These are phyloP conservation scores for Psittacula cyanocephala DNA, from an alignment of 2,113 vertebrate genomes.

Conservation along the genomic window DNA sequence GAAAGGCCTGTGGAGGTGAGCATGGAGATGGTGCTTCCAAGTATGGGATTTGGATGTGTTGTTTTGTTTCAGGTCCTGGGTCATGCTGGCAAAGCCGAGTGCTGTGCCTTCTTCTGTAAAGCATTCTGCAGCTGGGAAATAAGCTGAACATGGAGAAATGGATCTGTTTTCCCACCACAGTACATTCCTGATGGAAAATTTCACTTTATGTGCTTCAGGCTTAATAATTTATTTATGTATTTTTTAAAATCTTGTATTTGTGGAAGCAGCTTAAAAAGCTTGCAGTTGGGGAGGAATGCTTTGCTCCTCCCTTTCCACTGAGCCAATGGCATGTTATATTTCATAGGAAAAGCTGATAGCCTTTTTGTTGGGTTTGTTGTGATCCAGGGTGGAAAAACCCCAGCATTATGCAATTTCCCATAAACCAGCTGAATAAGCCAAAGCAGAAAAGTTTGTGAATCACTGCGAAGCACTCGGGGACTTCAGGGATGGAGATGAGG, in stretches of 20 bases:
- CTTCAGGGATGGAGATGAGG: neutral
- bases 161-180: neutral
- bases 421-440: neutral
- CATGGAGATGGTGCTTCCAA: neutral
- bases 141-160: neutral
- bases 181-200: neutral
- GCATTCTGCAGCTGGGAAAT: neutral
- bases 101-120: neutral
- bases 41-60: neutral
- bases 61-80: neutral
- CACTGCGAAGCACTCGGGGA: neutral
- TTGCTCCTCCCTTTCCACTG: neutral
- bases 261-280: neutral
- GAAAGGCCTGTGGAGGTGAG: neutral
- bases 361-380: accelerated
- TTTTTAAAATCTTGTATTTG: neutral
- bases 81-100: neutral
- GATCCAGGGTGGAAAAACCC: neutral
- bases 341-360: neutral
- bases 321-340: neutral
- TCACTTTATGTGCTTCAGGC: neutral
- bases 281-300: neutral
- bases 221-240: neutral
- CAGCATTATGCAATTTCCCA: neutral
- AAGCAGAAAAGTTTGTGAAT: neutral